phyloP scores from a whole-genome alignment of 2,888 invertebrate genomes.

The Heliothis peltigera region DNA sequence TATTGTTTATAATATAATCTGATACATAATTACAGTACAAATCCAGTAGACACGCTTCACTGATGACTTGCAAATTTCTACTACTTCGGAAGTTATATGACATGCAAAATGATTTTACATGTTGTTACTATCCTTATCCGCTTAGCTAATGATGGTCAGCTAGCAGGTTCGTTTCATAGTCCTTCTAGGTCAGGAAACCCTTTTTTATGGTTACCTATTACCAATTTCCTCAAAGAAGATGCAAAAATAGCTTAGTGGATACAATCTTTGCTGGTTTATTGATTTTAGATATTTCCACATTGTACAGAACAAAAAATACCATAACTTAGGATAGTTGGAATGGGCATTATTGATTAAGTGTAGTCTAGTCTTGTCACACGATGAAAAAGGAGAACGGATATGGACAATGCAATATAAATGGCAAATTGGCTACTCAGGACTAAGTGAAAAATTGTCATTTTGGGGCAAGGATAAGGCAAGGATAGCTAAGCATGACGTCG shows the following conservation, averaged over 20 bases:
- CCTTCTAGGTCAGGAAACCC: conserved; percentile 12
- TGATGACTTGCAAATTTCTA: conserved; percentile 43
- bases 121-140: not conserved
- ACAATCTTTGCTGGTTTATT: conserved; percentile 30
- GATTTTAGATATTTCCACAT: conserved; percentile 16
- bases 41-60: conserved; percentile 34
- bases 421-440: conserved; percentile 26
- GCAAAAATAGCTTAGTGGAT: conserved; percentile 6
- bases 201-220: conserved; percentile 16
- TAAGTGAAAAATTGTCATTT: conserved; percentile 37
- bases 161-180: too few relatives aligned
- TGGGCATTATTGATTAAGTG: not conserved
- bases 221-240: conserved; percentile 39
- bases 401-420: conserved; percentile 20
- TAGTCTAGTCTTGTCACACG: conserved; percentile 1
- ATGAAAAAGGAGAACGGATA: conserved; percentile 18
- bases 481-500: conserved; percentile 7
- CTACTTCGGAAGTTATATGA: conserved; percentile 15
- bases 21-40: conserved; percentile 31
- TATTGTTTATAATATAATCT: not conserved
- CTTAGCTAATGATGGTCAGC: not conserved
- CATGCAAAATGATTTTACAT: conserved; percentile 14
- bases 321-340: too few relatives aligned
- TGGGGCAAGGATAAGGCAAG: conserved; percentile 21
- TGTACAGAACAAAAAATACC: too few relatives aligned